Evolutionary conservation across 2,888 invertebrate genomes (phyloP).

Genomic region (Augiades crinisus): DNA sequence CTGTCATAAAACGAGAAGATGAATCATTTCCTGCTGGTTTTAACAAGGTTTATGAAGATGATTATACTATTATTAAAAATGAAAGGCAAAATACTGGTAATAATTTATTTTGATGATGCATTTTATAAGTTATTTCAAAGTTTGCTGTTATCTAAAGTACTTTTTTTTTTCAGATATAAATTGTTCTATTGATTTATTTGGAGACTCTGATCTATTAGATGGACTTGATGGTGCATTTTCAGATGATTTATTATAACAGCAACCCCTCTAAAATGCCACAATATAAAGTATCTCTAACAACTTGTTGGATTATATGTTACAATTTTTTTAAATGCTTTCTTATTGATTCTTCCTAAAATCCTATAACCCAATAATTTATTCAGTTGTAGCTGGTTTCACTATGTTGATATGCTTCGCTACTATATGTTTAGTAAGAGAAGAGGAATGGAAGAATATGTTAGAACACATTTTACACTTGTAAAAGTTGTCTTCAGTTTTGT

Average conservation of each 20-base stretch:
- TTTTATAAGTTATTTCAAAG: no score
- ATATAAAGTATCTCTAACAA: no score
- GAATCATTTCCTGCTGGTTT: conserved; percentile 54
- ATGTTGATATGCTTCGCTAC: conserved; percentile 56
- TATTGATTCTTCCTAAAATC: no score
- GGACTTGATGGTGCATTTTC: conserved; percentile 64
- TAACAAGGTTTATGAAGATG: conserved; percentile 47
- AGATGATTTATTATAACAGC: conserved; percentile 56
- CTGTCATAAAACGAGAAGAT: conserved; percentile 45
- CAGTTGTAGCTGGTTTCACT: background rate
- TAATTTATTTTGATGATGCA: conserved; percentile 36
- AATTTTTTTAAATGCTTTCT: no score
- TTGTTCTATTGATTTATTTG: conserved; percentile 29
- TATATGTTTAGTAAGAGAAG: conserved; percentile 66
- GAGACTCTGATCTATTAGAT: conserved; percentile 50
- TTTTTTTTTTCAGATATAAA: conserved; percentile 47
- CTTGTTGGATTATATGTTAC: background rate
- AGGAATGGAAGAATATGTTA: conserved; percentile 53
- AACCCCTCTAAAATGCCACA: no score
- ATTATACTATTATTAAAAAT: conserved; percentile 59
- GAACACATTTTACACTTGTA: conserved; percentile 68
- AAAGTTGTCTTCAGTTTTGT: conserved; percentile 33
- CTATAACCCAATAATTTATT: no score
- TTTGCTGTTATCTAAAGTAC: no score
- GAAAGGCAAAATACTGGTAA: conserved; percentile 50